Evolutionary conservation across 2,113 vertebrate genomes (phyloP).

Genomic region (Plestiodon gilberti): DNA sequence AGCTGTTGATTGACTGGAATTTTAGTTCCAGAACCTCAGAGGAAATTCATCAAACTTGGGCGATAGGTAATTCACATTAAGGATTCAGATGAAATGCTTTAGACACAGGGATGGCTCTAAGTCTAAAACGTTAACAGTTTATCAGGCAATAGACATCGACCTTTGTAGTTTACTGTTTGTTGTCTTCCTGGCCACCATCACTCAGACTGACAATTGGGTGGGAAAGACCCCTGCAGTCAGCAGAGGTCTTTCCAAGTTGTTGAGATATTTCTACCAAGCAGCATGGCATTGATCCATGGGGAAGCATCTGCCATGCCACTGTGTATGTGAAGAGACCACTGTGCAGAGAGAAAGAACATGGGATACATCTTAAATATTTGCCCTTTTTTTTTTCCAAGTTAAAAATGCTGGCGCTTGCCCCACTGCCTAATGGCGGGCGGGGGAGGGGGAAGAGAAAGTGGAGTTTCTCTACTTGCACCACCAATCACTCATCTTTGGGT

Average conservation of each 20-base stretch:
- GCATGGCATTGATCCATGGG: too few relatives aligned
- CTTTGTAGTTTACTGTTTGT: not conserved
- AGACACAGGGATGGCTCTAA: not conserved
- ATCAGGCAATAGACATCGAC: not conserved
- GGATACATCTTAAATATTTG: not conserved
- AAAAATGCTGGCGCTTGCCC: too few relatives aligned
- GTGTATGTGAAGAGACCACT: not conserved
- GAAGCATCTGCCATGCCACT: not conserved
- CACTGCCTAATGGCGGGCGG: too few relatives aligned
- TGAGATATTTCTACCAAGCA: not conserved
- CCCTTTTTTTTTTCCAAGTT: too few relatives aligned
- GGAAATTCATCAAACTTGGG: not conserved
- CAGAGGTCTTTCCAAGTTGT: not conserved
- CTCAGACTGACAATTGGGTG: not conserved
- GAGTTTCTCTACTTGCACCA: too few relatives aligned
- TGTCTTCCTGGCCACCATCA: not conserved
- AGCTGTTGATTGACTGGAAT: not conserved
- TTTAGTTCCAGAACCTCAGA: not conserved
- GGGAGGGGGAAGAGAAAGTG: too few relatives aligned
- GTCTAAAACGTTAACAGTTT: not conserved
- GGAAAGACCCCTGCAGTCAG: not conserved
- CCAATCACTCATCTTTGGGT: too few relatives aligned
- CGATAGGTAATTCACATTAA: not conserved
- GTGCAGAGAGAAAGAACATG: not conserved
- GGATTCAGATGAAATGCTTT: not conserved